Base-by-base conservation (phyloP, 2,797 vertebrate genomes). In the Cossypha heuglini region DNA sequence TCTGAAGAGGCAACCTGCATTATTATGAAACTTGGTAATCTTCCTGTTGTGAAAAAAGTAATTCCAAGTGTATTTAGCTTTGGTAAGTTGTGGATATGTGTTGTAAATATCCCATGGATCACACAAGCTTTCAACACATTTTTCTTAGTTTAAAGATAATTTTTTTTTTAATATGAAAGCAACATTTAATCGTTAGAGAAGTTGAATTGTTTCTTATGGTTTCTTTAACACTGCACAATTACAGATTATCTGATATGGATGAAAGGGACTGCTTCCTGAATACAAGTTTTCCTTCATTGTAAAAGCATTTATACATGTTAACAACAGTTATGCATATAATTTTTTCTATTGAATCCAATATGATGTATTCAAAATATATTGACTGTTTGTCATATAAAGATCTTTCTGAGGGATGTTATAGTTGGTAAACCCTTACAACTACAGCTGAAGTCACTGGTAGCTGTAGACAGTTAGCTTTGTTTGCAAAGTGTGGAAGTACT, bases 31-130 rank as follows among this genome's bases (percentile, higher is more conserved):
- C 98, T 99, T 55, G 92, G 76, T 78, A 64, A 91, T 52, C 92
- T 88, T 79, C 86, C 97, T 90, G 13, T 81, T 9, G 10, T 96
- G 95, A 91, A 93, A 97, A 86, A 98, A 54, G 96, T 97, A 57
- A 97, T 99, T 94, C 97, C 98, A 75, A 98, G 98, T 17, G 98
- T 99, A 57, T 98, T 98, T 96, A 99, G 98, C 84, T 99, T 99
- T 96, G 99, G 99, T 99, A 98, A 96, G 98, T 91, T 45, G 17
- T 59, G 49, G 17, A 19, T 51, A 29, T 51, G 28, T 51, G 28
- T 52, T 86, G 35, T 72, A 83, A 88, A 66, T 83, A 46, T 29
- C 13, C 26, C n/a, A 21, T 81, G 20, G 24, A 33, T 90, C 49
- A 55, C 58, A 84, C 8, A 52, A 45, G 13, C 62, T 89, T 90